These are phyloP conservation scores for Cylloceria caligata DNA, from an alignment of 2,888 invertebrate species.

Conservation along the genomic window DNA sequence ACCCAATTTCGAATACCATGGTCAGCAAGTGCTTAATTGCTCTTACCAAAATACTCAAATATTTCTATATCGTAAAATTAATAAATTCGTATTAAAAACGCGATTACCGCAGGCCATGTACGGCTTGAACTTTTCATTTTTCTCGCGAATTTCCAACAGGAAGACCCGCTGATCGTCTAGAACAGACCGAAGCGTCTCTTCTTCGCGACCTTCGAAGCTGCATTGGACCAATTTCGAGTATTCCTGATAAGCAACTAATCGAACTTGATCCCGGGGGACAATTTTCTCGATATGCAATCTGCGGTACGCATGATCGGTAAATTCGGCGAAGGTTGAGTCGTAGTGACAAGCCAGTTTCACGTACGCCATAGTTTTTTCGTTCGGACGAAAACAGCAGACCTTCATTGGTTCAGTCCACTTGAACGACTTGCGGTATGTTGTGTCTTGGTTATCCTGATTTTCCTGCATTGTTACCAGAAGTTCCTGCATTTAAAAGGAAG, in stretches of 20 bases:
- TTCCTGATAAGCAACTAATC: conserved; percentile 90
- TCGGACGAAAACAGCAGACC: conserved; percentile 88
- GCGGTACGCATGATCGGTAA: conserved; percentile 87
- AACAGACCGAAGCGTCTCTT: conserved; percentile 83
- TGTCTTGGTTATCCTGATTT: conserved; percentile 85
- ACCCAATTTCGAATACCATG: background rate
- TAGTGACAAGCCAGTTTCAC: conserved; percentile 87
- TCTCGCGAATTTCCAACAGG: conserved; percentile 88
- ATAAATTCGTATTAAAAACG: background rate
- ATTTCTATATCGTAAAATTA: background rate
- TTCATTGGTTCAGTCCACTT: conserved; percentile 88
- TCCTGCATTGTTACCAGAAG: conserved; percentile 87
- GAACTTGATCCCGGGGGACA: conserved; percentile 88
- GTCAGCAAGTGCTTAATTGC: background rate
- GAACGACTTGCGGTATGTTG: conserved; percentile 87
- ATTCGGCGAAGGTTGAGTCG: conserved; percentile 87
- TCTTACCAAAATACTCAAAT: too few relatives aligned
- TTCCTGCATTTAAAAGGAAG: conserved; percentile 78
- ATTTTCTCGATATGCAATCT: conserved; percentile 87
- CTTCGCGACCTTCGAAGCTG: conserved; percentile 88
- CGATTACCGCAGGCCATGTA: conserved; percentile 87
- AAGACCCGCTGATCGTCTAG: conserved; percentile 84
- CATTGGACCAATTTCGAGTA: conserved; percentile 88
- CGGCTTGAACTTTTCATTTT: conserved; percentile 87
- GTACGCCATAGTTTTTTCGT: conserved; percentile 85